These are phyloP conservation scores for Thrips palmi DNA, from an alignment of 1,140 invertebrate genomes.

Conservation along the genomic window DNA sequence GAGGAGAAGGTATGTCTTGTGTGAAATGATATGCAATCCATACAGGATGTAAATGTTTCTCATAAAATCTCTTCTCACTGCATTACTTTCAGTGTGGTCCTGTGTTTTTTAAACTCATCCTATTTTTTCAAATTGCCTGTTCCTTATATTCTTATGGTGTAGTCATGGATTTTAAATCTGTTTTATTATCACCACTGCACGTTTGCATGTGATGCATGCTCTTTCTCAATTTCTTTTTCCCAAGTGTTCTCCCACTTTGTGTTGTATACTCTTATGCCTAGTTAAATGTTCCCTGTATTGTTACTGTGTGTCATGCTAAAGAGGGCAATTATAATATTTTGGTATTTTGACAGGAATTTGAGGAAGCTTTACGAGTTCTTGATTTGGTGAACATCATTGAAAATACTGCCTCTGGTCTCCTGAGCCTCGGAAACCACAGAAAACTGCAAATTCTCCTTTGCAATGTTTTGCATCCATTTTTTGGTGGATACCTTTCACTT, in stretches of 20 bases:
- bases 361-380: constrained; percentile 25
- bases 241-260: too few relatives aligned
- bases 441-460: constrained; percentile 26
- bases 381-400: constrained; percentile 24
- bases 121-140: too few relatives aligned
- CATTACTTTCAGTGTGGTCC: too few relatives aligned
- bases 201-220: too few relatives aligned
- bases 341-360: constrained; percentile 31
- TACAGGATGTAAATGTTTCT: constrained; percentile 28
- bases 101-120: too few relatives aligned
- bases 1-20: constrained; percentile 9
- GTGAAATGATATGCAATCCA: constrained; percentile 14
- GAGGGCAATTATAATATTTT: constrained; percentile 18
- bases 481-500: constrained; percentile 25
- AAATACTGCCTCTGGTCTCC: constrained; percentile 13
- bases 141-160: too few relatives aligned
- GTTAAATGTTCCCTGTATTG: too few relatives aligned
- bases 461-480: constrained; percentile 29
- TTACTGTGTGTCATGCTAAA: constrained; percentile 24
- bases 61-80: too few relatives aligned
- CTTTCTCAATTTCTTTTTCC: too few relatives aligned
- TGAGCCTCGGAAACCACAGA: constrained; percentile 22
- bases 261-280: too few relatives aligned
- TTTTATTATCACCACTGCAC: too few relatives aligned
- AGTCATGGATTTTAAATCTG: too few relatives aligned